phyloP scores from a whole-genome alignment of 2,888 invertebrate species.

The Oscheius myriophilus region DNA sequence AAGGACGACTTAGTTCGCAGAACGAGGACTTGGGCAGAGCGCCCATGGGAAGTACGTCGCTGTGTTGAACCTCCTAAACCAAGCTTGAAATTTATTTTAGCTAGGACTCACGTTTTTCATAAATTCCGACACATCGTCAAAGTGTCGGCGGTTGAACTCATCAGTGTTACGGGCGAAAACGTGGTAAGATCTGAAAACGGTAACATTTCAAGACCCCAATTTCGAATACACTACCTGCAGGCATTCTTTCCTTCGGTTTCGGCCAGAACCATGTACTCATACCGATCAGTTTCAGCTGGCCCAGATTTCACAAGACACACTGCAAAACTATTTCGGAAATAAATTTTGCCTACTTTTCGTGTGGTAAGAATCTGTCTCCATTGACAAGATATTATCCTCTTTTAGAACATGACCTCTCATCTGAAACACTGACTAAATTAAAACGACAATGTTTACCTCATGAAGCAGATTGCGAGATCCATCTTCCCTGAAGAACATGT shows the following conservation, averaged over 20 bases:
- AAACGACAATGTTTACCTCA: constrained; percentile 44
- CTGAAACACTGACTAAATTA: constrained; percentile 36
- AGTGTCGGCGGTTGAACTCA: constrained; percentile 60
- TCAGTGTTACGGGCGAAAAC: constrained; percentile 62
- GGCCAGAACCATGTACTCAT: constrained; percentile 60
- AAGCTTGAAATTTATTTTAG: not conserved
- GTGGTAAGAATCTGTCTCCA: constrained; percentile 53
- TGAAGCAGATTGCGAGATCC: constrained; percentile 52
- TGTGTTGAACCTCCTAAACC: constrained; percentile 37
- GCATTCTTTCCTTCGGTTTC: constrained; percentile 58
- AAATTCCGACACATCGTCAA: constrained; percentile 64
- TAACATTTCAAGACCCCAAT: not conserved
- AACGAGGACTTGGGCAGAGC: constrained; percentile 51
- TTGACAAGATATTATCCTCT: constrained; percentile 40
- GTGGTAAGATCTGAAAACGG: constrained; percentile 46
- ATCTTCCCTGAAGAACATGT: constrained; percentile 62
- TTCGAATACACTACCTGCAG: constrained; percentile 38
- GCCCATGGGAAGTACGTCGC: constrained; percentile 48
- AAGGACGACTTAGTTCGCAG: constrained; percentile 49
- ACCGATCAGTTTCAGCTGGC: constrained; percentile 55
- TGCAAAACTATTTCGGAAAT: constrained; percentile 31
- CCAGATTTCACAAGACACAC: constrained; percentile 63
- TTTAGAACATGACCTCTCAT: constrained; percentile 52
- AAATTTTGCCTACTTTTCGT: constrained; percentile 42
- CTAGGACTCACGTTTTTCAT: constrained; percentile 48